phyloP scores from a whole-genome alignment of 2,113 vertebrate genomes.

The Saccopteryx bilineata region DNA sequence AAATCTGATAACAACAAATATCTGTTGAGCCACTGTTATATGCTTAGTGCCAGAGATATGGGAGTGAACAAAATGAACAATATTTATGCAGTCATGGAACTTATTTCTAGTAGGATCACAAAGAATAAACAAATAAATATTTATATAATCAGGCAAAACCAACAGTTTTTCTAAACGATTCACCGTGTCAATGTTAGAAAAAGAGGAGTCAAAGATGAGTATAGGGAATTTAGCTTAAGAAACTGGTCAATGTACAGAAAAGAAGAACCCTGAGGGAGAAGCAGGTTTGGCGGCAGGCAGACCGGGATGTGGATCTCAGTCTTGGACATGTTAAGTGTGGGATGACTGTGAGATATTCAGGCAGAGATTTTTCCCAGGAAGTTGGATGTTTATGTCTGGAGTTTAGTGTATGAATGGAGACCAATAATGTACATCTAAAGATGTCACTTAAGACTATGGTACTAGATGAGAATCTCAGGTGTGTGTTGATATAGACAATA shows the following conservation, averaged over 20 bases:
- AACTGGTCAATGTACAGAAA: background rate
- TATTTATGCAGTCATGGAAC: background rate
- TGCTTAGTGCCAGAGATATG: background rate
- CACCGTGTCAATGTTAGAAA: background rate
- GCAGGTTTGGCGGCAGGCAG: background rate
- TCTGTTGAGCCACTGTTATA: conserved; percentile 25
- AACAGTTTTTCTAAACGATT: background rate
- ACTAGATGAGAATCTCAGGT: background rate
- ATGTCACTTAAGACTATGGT: background rate
- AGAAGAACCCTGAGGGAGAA: background rate
- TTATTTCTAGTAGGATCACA: background rate
- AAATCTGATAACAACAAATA: background rate
- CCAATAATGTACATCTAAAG: background rate
- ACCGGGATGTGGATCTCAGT: background rate
- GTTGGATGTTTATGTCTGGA: background rate
- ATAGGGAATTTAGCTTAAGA: background rate
- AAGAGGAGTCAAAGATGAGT: background rate
- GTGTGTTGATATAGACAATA: background rate
- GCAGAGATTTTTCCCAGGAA: background rate
- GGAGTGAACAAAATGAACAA: background rate
- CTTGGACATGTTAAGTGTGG: background rate
- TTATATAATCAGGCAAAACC: background rate
- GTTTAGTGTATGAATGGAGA: background rate
- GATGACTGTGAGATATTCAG: background rate
- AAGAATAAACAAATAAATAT: background rate